Evolutionary conservation across 2,113 vertebrate genomes (phyloP).

Genomic region (Podarcis cretensis): DNA sequence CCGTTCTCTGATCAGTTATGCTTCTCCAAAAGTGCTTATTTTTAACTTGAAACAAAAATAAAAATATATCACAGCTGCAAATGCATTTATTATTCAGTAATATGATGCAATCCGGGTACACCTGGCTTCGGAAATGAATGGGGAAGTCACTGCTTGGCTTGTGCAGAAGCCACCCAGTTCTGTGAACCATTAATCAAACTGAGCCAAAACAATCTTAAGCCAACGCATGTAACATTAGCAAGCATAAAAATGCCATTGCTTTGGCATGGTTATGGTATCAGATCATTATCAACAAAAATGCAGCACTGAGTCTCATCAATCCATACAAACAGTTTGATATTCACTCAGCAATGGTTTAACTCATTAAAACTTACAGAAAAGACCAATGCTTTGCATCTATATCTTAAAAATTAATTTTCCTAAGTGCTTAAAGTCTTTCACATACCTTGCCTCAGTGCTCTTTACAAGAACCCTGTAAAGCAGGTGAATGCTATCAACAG

Average conservation of each 20-base stretch:
- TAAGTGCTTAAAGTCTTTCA: background rate
- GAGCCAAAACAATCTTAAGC: background rate
- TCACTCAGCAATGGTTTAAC: background rate
- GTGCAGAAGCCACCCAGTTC: background rate
- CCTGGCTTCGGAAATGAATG: background rate
- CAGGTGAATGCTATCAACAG: too few species aligned
- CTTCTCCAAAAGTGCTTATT: background rate
- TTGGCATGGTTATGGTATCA: background rate
- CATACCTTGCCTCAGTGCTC: too few species aligned
- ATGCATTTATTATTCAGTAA: background rate
- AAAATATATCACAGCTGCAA: background rate
- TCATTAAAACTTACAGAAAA: too few species aligned
- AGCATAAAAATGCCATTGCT: background rate
- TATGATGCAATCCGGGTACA: background rate
- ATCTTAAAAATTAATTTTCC: background rate
- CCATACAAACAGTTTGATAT: background rate
- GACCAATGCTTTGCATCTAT: background rate
- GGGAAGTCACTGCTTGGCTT: background rate
- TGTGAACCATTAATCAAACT: background rate
- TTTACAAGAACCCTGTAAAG: too few species aligned
- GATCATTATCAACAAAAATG: background rate
- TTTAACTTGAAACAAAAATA: background rate
- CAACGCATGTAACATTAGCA: background rate
- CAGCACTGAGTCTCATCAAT: background rate
- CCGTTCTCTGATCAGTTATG: background rate